These are phyloP conservation scores for Melanotaenia trifasciata DNA, from an alignment of 2,797 vertebrate species.

Conservation along the genomic window DNA sequence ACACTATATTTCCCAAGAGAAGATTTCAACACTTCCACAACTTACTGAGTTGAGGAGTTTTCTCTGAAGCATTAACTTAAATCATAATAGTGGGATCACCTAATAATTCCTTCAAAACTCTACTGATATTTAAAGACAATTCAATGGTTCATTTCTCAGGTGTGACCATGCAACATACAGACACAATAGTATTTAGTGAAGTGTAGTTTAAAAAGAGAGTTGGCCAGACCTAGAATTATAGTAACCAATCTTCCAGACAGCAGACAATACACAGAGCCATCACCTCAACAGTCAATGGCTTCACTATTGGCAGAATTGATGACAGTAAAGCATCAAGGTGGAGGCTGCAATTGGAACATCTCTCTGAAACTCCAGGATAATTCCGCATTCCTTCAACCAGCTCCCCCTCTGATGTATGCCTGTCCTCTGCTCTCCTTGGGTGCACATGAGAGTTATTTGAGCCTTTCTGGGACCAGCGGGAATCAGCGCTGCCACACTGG, in stretches of 20 bases:
- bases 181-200: neutral
- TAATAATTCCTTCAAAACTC: neutral
- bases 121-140: neutral
- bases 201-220: constrained; percentile 14
- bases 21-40: no score
- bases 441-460: constrained; percentile 80
- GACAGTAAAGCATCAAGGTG: constrained; percentile 56
- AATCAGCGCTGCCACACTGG: constrained; percentile 73
- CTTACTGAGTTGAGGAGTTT: no score
- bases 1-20: no score
- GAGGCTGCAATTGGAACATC: constrained; percentile 69
- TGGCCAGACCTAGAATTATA: constrained; percentile 16
- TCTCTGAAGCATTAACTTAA: neutral
- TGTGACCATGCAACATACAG: neutral
- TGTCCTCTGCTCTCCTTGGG: constrained; percentile 77
- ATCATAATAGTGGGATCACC: neutral
- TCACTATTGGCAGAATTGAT: constrained; percentile 73
- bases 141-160: neutral
- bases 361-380: constrained; percentile 63
- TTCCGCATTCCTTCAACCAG: constrained; percentile 66
- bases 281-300: constrained; percentile 58
- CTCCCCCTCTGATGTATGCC: constrained; percentile 72
- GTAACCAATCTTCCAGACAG: constrained; percentile 64
- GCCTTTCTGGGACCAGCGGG: constrained; percentile 77
- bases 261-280: constrained; percentile 60